Base-by-base conservation (phyloP, 92 coral and sea anemone genomes). In the Heliopora coerulea region DNA sequence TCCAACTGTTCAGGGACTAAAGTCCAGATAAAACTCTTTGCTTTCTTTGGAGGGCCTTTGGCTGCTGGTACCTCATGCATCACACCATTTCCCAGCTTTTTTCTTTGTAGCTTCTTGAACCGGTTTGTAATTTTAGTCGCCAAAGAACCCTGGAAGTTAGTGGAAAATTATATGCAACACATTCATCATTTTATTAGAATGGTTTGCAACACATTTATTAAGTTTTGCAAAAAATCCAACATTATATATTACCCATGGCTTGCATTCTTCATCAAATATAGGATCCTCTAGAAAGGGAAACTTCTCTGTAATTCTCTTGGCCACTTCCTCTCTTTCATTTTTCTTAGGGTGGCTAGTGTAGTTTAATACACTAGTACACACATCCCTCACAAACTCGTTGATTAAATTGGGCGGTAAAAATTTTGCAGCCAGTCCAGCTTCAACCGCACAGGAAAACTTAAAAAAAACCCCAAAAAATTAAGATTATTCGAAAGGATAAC, bases 381-480 rank as follows among this genome's bases (percentile, higher is more conserved):
- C 56, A 46, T 80, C 85, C 7, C 75, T 54, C 32, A 70, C 56
- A 65, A 81, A 0, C 37, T 81, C 80, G 49, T 81, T 81, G 0
- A 81, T 81, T 5, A 62, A 65, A 31, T 81, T 81, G 8, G 85
- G 75, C 8, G 66, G 13, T 37, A 72, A 37, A 50, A 23, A 72
- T 17, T 72, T 49, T 0, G 61, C 58, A 24, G 57, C 44, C 54
- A 80, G 79, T 21, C 84, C 84, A 17, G 84, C 74, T 31, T 80
- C 79, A 27, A 80, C 84, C 59, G 84, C 79, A 72, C 78, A 60
- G 4, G 62, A 58, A 59, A 72, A 80, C 84, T n/a, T 72, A 56
- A 62, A 80, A 60, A 17, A n/a, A 2, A 62, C 37, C 17, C 31
- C 13, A 18, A 14, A 14, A 17, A 17, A 4, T 37, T n/a, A n/a